Evolutionary conservation across 2,888 invertebrate genomes (phyloP), one percentile per base, ranked within the genome.

Genomic region (Thereva nobilitata): DNA sequence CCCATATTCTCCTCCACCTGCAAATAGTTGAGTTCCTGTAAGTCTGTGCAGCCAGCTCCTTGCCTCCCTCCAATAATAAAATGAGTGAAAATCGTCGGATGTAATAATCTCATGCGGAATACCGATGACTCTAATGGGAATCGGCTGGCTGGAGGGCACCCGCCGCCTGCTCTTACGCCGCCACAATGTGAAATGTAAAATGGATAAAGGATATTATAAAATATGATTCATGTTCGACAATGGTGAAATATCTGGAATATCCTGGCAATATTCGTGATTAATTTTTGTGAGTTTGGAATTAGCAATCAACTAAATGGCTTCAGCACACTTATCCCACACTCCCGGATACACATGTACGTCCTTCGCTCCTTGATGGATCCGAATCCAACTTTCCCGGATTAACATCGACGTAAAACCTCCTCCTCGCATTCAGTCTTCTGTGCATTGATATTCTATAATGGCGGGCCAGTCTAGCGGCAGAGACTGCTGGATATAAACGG

Each of bases 291-390:
- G 70, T 73, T 70, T 66, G 70, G 71, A 73, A 73, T 73, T 73
- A 73, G 73, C 73, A 73, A 73, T 73, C 73, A 73, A 71, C 71
- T 73, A 72, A 73, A 73, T 73, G 72, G 73, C 70, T 70, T 72
- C 69, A 56, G 69, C 70, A 61, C 64, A 63, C 61, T 63, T 9
- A 23, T 23, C 23, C 23, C 23, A 23, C 34, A 34, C 64, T 64
- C 35, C 37, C 23, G 23, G 23, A 23, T 23, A 23, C 23, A 23
- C 23, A 61, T 61, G 50, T 50, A 42, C 49, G 38, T 35, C 49
- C 34, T 50, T 50, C 61, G 50, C 50, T 61, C 50, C 61, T 61
- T 50, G 23, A 10, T 50, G 50, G 61, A 61, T 61, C 61, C 49
- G 50, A 50, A 61, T 61, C 61, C 49, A 61, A 61, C 50, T 59